Conservation (phyloP, 2,888 invertebrate genomes). For the Blastobasis adustella region DNA sequence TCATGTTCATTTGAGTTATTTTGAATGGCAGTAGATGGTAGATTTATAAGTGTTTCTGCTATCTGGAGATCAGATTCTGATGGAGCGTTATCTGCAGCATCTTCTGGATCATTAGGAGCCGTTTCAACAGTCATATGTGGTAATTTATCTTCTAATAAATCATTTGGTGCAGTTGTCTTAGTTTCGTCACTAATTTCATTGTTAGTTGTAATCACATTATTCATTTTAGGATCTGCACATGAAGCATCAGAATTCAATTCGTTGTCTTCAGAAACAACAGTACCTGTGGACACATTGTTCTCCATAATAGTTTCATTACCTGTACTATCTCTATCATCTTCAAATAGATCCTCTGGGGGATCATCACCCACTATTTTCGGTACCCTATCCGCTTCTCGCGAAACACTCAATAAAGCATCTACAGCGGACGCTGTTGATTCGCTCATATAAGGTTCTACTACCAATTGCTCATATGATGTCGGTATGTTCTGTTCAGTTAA, state of each 20-base stretch:
- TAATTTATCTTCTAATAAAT: neutral
- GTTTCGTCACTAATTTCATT: slow-evolving; percentile 4
- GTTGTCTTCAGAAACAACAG: slow-evolving; percentile 14
- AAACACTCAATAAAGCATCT: slow-evolving; percentile 62
- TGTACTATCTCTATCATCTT: slow-evolving; percentile 52
- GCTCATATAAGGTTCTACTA: slow-evolving; percentile 42
- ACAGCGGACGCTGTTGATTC: slow-evolving; percentile 64
- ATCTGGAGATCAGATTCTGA: slow-evolving; percentile 68
- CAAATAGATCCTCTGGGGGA: slow-evolving; percentile 63
- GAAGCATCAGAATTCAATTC: slow-evolving; percentile 14
- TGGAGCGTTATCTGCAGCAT: slow-evolving; percentile 32
- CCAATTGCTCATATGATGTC: slow-evolving; percentile 22
- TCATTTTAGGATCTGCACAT: slow-evolving; percentile 8
- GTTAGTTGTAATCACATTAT: slow-evolving; percentile 9
- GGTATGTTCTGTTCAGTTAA: slow-evolving; percentile 17
- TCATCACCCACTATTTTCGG: slow-evolving; percentile 56
- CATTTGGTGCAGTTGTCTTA: neutral
- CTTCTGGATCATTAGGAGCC: neutral
- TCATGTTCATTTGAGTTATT: slow-evolving; percentile 33
- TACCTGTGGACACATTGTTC: slow-evolving; percentile 21
- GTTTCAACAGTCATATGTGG: neutral
- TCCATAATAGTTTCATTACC: slow-evolving; percentile 23
- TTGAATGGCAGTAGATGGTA: slow-evolving; percentile 57
- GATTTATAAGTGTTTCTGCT: slow-evolving; percentile 63
- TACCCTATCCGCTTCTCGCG: slow-evolving; percentile 58